Percentiles rank a stretch among this genome's conserved stretches.
Evolutionary conservation across 2,797 vertebrate species (phyloP).

Genomic region (Buceros bicornis): DNA sequence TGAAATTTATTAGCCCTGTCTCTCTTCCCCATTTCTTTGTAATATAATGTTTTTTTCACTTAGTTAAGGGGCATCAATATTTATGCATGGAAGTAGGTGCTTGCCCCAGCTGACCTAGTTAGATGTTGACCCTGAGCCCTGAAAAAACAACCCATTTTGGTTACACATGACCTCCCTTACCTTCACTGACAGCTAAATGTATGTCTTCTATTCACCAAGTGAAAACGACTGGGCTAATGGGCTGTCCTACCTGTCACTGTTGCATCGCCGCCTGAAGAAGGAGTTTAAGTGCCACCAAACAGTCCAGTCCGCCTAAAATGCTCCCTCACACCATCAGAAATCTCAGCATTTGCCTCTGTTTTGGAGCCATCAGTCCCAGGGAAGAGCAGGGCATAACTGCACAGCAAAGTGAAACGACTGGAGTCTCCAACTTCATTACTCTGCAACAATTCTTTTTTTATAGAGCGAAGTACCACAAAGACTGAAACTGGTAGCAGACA

Average conservation of each 20-base stretch:
- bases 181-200: not conserved
- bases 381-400: not conserved
- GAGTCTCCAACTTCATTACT: not conserved
- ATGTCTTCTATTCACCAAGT: not conserved
- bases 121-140: not conserved
- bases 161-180: not conserved
- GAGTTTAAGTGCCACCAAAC: not conserved
- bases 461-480: not conserved
- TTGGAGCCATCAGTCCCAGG: not conserved
- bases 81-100: not conserved
- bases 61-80: not conserved
- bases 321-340: not conserved
- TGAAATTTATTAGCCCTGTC: not conserved
- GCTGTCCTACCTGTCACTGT: not conserved
- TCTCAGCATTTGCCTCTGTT: not conserved
- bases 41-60: not conserved
- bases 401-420: not conserved
- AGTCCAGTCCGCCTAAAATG: not conserved
- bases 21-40: not conserved
- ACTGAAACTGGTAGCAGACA: not conserved
- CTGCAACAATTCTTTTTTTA: not conserved
- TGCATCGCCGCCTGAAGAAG: not conserved
- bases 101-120: not conserved
- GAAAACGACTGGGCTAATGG: not conserved
- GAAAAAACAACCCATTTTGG: not conserved